Evolutionary conservation across 1,140 invertebrate species (phyloP).

Genomic region (Cardiocondyla obscurior): DNA sequence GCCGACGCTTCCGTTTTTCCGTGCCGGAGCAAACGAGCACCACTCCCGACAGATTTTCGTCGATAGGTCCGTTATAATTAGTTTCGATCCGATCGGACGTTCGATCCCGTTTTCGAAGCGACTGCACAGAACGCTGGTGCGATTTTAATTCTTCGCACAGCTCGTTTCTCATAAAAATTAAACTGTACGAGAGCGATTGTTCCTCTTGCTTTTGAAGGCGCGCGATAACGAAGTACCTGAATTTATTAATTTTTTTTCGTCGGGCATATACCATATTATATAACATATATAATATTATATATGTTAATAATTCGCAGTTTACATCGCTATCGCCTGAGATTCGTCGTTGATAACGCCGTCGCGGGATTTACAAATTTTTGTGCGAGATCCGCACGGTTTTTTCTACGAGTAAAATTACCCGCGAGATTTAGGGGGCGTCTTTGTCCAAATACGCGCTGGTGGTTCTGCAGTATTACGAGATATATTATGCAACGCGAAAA

Average conservation of each 20-base stretch:
- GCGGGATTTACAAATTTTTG: slow-evolving; percentile 56
- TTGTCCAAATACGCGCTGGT: slow-evolving; percentile 11
- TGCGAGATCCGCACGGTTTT: slow-evolving; percentile 5
- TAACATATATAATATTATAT: too few species aligned
- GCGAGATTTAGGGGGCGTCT: slow-evolving; percentile 40
- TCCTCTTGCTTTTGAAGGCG: too few species aligned
- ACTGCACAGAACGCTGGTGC: too few species aligned
- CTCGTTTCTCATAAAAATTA: too few species aligned
- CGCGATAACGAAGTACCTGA: too few species aligned
- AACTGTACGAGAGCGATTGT: too few species aligned
- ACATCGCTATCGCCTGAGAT: slow-evolving; percentile 30
- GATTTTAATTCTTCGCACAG: too few species aligned
- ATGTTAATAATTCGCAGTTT: slow-evolving; percentile 17
- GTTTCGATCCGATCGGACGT: too few species aligned
- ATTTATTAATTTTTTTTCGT: too few species aligned
- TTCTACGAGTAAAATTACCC: slow-evolving; percentile 58
- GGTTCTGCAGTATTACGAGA: slow-evolving; percentile 34
- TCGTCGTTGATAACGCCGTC: slow-evolving; percentile 15
- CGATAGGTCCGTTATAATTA: slow-evolving; percentile 8
- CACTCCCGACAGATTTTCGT: slow-evolving; percentile 28
- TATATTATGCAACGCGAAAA: slow-evolving; percentile 38
- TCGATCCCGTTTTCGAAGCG: background rate
- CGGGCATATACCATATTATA: too few species aligned
- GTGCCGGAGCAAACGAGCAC: background rate
- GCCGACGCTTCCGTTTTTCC: background rate